phyloP scores from a whole-genome alignment of 2,113 vertebrate genomes.

The Agelaius phoeniceus region DNA sequence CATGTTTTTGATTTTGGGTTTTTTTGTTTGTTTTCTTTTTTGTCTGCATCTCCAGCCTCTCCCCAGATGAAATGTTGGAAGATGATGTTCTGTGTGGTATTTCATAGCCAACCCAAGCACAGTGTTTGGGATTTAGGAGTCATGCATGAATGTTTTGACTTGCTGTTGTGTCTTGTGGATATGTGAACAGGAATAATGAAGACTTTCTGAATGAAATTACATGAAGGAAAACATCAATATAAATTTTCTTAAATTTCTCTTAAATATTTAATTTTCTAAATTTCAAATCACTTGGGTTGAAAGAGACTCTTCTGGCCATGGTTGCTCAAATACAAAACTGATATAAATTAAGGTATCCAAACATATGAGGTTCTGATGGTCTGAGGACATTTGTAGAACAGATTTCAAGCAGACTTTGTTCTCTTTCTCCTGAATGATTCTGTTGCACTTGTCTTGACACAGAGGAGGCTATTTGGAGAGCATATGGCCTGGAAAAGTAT shows the following conservation, averaged over 20 bases:
- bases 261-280: neutral
- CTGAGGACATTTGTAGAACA: neutral
- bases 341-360: neutral
- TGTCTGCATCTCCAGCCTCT: neutral
- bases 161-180: neutral
- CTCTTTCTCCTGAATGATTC: neutral
- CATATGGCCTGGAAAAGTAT: conserved; percentile 26
- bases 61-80: neutral
- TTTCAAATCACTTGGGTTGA: neutral
- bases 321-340: neutral
- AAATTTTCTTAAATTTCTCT: neutral
- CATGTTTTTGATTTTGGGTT: neutral
- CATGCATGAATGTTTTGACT: neutral
- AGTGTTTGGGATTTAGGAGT: neutral
- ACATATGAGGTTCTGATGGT: neutral
- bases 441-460: neutral
- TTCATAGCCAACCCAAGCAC: neutral
- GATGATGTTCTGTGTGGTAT: neutral
- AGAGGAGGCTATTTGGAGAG: conserved; percentile 15
- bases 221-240: neutral
- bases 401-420: neutral
- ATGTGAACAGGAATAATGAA: neutral
- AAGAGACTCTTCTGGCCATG: neutral
- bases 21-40: neutral
- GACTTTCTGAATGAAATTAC: neutral